Conservation (phyloP, 2,113 vertebrate genomes). For the Takifugu bimaculatus region DNA sequence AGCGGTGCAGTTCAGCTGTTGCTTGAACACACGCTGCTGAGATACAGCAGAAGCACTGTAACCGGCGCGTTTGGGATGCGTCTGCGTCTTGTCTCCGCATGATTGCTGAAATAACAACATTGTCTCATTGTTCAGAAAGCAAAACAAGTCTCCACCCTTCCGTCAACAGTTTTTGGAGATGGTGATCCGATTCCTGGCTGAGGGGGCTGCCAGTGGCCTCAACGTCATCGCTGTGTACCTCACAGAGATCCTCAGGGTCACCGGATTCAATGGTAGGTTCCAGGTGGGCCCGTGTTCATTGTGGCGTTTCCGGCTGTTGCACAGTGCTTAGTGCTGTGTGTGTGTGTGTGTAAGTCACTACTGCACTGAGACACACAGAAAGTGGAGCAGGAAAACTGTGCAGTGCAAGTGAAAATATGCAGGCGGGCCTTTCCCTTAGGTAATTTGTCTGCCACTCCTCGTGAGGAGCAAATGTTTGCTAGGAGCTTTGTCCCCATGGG, state of each 20-base stretch:
- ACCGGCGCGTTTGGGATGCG: background rate
- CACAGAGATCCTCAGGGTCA: slow-evolving; percentile 73
- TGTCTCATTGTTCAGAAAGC: background rate
- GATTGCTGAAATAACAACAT: slow-evolving; percentile 5
- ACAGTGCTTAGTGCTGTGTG: background rate
- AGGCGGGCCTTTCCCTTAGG: slow-evolving; percentile 22
- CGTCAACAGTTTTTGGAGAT: slow-evolving; percentile 63
- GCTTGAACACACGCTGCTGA: too few relatives aligned
- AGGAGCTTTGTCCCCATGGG: background rate
- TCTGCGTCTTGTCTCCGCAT: background rate
- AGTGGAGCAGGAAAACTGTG: slow-evolving; percentile 1
- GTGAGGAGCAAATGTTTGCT: slow-evolving; percentile 6
- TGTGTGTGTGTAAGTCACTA: background rate
- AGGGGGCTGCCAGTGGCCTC: slow-evolving; percentile 75
- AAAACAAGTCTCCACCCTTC: slow-evolving; percentile 6
- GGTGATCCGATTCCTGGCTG: slow-evolving; percentile 69
- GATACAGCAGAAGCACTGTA: too few relatives aligned
- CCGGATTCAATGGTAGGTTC: slow-evolving; percentile 70
- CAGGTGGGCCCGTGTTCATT: background rate
- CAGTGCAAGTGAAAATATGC: slow-evolving; percentile 30
- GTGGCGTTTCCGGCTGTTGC: background rate
- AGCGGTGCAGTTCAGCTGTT: background rate
- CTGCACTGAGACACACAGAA: background rate
- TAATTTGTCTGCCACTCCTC: slow-evolving; percentile 28
- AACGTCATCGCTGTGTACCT: slow-evolving; percentile 77